A percentile compares a stretch with the other conserved stretches of the same genome.
Evolutionary conservation across 2,888 invertebrate species (phyloP).

Genomic region (Scrobipalpa atriplicella): DNA sequence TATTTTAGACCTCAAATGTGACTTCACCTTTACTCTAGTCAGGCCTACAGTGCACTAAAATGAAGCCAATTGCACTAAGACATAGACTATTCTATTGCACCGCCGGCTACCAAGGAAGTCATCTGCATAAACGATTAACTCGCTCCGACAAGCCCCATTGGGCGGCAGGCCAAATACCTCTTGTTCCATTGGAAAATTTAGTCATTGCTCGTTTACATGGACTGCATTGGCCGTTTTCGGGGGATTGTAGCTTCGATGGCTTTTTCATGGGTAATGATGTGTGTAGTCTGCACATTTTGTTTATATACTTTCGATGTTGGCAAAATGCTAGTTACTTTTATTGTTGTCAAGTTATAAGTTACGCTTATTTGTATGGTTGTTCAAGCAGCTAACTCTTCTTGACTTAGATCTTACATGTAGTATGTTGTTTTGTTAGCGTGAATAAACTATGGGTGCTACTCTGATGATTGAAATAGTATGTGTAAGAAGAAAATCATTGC

Average conservation of each 20-base stretch:
- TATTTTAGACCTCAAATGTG: no score
- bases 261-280: background rate
- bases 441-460: no score
- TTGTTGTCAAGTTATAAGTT: background rate
- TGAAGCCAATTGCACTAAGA: background rate
- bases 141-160: slow-evolving; percentile 8
- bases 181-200: slow-evolving; percentile 17
- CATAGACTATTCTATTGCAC: slow-evolving; percentile 5
- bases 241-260: background rate
- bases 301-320: background rate
- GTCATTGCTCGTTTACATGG: background rate
- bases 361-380: background rate
- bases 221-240: background rate
- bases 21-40: background rate
- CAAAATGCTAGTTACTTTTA: background rate
- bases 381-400: no score
- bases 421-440: no score
- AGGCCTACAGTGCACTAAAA: background rate
- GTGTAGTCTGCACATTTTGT: background rate
- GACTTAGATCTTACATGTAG: no score
- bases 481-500: no score
- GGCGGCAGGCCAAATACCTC: slow-evolving; percentile 10
- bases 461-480: no score
- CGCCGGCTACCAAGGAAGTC: slow-evolving; percentile 2
- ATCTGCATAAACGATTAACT: slow-evolving; percentile 16